Percentiles rank a stretch among this genome's conserved stretches.
phyloP scores from a whole-genome alignment of 2,113 vertebrate species.

The Laticauda laticaudata region DNA sequence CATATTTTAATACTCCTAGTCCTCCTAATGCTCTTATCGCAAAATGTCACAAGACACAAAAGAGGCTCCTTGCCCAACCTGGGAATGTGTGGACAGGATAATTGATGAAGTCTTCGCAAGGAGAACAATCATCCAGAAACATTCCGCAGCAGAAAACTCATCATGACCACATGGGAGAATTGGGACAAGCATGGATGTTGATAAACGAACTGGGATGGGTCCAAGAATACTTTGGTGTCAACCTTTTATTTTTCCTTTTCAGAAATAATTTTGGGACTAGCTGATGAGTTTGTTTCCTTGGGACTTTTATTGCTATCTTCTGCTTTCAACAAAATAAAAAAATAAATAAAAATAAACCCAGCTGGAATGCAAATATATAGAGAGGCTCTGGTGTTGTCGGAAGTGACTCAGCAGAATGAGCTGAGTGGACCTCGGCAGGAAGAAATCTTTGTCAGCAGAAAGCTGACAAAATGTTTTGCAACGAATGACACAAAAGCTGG shows the following conservation, averaged over 20 bases:
- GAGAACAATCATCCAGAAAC: background rate
- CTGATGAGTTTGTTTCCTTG: background rate
- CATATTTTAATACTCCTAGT: constrained; percentile 2
- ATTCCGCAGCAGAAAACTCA: background rate
- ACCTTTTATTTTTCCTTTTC: background rate
- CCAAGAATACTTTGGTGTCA: background rate
- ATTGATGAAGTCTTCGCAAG: background rate
- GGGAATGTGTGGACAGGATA: background rate
- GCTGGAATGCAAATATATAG: too few relatives aligned
- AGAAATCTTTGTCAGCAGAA: background rate
- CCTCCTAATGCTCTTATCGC: constrained; percentile 12
- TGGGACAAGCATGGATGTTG: background rate
- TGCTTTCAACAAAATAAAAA: background rate
- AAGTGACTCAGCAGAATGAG: constrained; percentile 9
- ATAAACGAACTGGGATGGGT: background rate
- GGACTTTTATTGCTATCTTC: background rate
- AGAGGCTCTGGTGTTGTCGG: background rate
- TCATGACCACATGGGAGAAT: background rate
- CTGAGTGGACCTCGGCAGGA: background rate
- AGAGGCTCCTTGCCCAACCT: background rate
- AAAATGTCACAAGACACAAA: constrained; percentile 16
- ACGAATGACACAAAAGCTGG: background rate
- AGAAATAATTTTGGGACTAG: background rate
- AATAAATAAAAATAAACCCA: background rate
- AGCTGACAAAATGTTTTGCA: background rate